Base-by-base conservation (phyloP, 2,888 invertebrate genomes). In the Caenorhabditis imperialis region DNA sequence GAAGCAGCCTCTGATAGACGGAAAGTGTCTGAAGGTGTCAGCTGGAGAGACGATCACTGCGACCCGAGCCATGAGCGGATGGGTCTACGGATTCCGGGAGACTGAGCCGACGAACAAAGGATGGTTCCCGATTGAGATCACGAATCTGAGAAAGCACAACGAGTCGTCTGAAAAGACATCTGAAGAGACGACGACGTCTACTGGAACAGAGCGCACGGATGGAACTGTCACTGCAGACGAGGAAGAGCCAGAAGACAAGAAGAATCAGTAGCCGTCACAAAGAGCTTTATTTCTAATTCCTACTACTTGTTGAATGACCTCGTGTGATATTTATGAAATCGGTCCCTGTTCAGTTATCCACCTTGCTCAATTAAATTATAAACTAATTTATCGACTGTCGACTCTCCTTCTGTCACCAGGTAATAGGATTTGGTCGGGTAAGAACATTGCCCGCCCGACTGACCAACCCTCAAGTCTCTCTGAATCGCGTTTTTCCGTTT, bases 1-100 rank as follows among this genome's bases (percentile, higher is more conserved):
- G 51, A 78, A 78, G 33, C 84, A 84, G 55, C 84, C 83, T n/a
- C 53, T 79, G 8, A 62, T 78, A 22, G 85, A 84, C 23, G 81
- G 81, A 35, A 67, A 77, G 14, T 69, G 79, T 25, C 48, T 85
- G 23, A 65, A 62, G 58, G 81, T 84, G 50, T 55, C 57, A 18
- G 72, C 48, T 14, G 84, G 82, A 16, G 83, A 85, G 45, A 35
- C 16, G 33, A 79, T 79, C 54, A 53, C 81, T 23, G 74, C 81
- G 6, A 84, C 84, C 10, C 81, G 84, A 35, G 81, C 71, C n/a
- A 65, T 61, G 27, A 75, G 77, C 44, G 75, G 79, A 18, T 85
- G 85, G 85, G 58, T 81, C 10, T 85, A 85, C 58, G 84, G 84
- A 0, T 78, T 55, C 58, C 73, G 61, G 14, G 54, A 70, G 23